phyloP scores from a whole-genome alignment of 2,888 invertebrate genomes.

The Pristionchus exspectatus region DNA sequence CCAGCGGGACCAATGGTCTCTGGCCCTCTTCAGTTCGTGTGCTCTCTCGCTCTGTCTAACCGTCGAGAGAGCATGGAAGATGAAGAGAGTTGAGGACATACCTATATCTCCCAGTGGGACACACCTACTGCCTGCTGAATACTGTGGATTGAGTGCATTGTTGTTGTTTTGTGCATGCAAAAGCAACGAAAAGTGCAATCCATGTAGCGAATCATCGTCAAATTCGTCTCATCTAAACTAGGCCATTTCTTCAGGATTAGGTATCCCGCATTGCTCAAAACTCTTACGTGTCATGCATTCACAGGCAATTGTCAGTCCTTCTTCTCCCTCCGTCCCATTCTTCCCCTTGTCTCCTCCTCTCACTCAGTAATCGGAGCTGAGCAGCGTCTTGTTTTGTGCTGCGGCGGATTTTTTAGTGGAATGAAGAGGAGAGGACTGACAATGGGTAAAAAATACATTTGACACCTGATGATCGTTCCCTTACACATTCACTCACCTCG shows the following conservation, averaged over 20 bases:
- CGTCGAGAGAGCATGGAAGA: neutral
- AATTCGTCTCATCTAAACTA: neutral
- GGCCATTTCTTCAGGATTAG: neutral
- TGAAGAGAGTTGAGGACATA: neutral
- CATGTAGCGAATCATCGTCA: no score
- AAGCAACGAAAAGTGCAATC: neutral
- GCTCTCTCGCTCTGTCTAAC: neutral
- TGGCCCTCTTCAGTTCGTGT: neutral
- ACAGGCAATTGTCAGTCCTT: neutral
- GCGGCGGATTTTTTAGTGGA: neutral
- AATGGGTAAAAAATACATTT: neutral
- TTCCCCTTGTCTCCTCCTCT: neutral
- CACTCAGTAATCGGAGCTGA: slow-evolving; percentile 32
- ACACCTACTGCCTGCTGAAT: neutral
- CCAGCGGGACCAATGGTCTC: neutral
- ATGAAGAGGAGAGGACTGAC: neutral
- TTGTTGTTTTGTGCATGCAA: neutral
- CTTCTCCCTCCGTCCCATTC: neutral
- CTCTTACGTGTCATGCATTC: neutral
- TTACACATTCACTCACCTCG: no score
- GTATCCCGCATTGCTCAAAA: no score
- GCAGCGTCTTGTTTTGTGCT: slow-evolving; percentile 6
- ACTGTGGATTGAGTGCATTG: no score
- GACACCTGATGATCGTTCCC: neutral
- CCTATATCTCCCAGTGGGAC: neutral